Evolutionary conservation across 64 coral and sea anemone species (phyloP).

Genomic region (Dendronephthya gigantea): DNA sequence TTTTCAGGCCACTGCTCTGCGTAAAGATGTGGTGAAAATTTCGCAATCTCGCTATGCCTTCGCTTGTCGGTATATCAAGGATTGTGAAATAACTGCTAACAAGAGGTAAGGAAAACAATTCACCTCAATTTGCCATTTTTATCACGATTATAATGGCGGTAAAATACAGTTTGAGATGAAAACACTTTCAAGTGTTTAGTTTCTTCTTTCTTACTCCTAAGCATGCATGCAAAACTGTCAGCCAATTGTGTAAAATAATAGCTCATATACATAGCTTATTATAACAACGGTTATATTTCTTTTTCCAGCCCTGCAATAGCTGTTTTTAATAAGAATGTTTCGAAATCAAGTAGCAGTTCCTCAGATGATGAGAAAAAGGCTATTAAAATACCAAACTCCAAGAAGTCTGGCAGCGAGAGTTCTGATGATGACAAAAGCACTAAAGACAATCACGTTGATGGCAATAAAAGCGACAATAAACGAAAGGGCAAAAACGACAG

Average conservation of each 20-base stretch:
- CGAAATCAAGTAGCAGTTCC: not conserved
- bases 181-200: too few species aligned
- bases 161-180: too few species aligned
- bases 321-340: not conserved
- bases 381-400: not conserved
- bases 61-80: conserved; percentile 84
- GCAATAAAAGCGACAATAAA: not conserved
- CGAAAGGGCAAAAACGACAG: not conserved
- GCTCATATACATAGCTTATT: too few species aligned
- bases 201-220: too few species aligned
- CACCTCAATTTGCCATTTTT: too few species aligned
- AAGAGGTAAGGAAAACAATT: conserved; percentile 27
- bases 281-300: too few species aligned
- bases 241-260: too few species aligned
- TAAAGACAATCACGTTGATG: not conserved
- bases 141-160: too few species aligned
- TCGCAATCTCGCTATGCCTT: conserved; percentile 91
- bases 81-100: conserved; percentile 73
- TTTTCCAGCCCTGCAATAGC: not conserved
- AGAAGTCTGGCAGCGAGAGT: not conserved
- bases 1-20: conserved; percentile 66
- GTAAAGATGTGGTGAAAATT: conserved; percentile 87
- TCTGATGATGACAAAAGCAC: not conserved
- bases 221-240: too few species aligned
- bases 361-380: not conserved